Conservation (phyloP, 2,797 vertebrate species). For the Gymnoscopelus microlampas region DNA sequence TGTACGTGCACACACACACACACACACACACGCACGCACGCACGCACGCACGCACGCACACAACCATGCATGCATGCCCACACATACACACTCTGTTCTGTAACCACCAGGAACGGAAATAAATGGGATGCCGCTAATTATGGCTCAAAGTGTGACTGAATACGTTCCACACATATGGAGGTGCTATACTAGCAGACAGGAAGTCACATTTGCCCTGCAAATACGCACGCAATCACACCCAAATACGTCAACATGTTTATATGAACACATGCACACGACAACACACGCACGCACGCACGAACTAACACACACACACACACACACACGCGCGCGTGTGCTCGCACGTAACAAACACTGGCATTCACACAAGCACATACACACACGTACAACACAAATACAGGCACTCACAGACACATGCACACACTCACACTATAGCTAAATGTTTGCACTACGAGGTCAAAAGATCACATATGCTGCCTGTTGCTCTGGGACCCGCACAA, state of each 20-base stretch:
- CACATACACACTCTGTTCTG: conserved; percentile 43
- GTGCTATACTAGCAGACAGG: conserved; percentile 42
- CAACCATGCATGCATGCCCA: background rate
- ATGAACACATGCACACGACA: conserved; percentile 13
- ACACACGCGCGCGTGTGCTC: conserved; percentile 14
- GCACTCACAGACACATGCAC: background rate
- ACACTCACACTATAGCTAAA: conserved; percentile 45
- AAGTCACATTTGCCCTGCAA: conserved; percentile 56
- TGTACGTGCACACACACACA: too few species aligned
- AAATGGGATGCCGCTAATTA: conserved; percentile 69
- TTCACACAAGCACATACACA: background rate
- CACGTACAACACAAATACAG: background rate
- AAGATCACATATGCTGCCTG: conserved; percentile 67
- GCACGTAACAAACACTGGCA: background rate
- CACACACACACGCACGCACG: conserved; percentile 30
- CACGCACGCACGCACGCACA: conserved; percentile 8
- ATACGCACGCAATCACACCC: conserved; percentile 57
- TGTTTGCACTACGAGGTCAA: conserved; percentile 68
- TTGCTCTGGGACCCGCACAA: conserved; percentile 54
- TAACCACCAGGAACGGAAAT: conserved; percentile 57
- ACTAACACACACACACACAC: background rate
- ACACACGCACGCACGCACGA: conserved; percentile 12
- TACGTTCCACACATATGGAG: conserved; percentile 48
- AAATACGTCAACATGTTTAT: conserved; percentile 28
- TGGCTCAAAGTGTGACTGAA: conserved; percentile 53